phyloP scores from a whole-genome alignment of 2,113 vertebrate species.

The Scomber colias region DNA sequence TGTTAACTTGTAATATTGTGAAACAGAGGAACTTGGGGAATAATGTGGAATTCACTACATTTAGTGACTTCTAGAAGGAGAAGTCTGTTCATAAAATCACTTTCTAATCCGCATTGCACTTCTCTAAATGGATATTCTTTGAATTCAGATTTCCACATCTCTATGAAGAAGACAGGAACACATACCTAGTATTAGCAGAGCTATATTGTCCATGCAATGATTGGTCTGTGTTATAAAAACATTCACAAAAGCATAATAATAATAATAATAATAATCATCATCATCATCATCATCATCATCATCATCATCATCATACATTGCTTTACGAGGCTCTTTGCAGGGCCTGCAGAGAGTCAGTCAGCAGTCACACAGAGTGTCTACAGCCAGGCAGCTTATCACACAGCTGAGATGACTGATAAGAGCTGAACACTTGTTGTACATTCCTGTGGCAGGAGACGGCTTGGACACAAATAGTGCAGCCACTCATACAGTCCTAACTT shows the following conservation, averaged over 20 bases:
- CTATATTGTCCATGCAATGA: too few species aligned
- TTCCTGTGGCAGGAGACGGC: conserved; percentile 10
- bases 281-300: too few species aligned
- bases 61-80: not conserved
- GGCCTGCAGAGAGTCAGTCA: not conserved
- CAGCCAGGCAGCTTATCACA: conserved; percentile 4
- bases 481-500: not conserved
- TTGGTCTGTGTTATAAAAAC: too few species aligned
- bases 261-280: too few species aligned
- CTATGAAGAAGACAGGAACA: not conserved
- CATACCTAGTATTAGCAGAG: too few species aligned
- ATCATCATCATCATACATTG: too few species aligned
- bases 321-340: too few species aligned
- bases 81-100: too few species aligned
- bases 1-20: not conserved
- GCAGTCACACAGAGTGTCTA: not conserved
- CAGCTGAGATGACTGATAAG: conserved; percentile 7
- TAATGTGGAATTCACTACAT: not conserved
- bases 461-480: conserved; percentile 2
- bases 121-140: too few species aligned
- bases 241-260: too few species aligned
- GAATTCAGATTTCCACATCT: too few species aligned
- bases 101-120: too few species aligned
- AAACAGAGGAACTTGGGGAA: not conserved
- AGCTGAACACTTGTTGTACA: not conserved